Evolutionary conservation across 2,113 vertebrate genomes (phyloP).

Genomic region (Rhea americana): DNA sequence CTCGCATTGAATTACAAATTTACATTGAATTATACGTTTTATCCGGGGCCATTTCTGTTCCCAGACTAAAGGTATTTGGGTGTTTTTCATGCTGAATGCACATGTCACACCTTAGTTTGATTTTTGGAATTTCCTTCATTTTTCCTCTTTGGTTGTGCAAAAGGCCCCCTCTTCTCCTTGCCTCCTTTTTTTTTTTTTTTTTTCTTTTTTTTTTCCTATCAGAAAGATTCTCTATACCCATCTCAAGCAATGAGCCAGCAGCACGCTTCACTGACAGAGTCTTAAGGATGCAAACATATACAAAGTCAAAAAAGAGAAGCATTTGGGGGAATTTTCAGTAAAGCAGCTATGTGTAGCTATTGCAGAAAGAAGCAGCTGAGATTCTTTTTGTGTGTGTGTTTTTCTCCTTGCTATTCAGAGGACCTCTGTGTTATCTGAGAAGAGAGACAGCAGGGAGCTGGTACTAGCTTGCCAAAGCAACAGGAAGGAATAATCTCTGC

Average conservation of each 20-base stretch:
- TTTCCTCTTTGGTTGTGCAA: neutral
- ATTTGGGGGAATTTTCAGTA: neutral
- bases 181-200: neutral
- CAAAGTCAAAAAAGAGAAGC: neutral
- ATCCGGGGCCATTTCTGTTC: neutral
- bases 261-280: neutral
- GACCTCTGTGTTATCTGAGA: constrained; percentile 10
- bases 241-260: neutral
- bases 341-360: neutral
- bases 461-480: constrained; percentile 36
- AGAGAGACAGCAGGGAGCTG: neutral
- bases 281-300: neutral
- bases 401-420: constrained; percentile 10
- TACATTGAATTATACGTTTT: neutral
- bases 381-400: neutral
- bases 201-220: neutral
- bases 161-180: neutral
- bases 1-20: neutral
- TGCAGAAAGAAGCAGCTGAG: neutral
- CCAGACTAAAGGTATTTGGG: neutral
- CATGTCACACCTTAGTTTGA: neutral
- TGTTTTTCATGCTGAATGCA: neutral
- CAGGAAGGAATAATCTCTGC: neutral
- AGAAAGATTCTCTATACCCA: neutral
- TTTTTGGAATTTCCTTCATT: neutral